phyloP scores from a whole-genome alignment of 2,113 vertebrate genomes.

The Rhegmatorhina hoffmannsi region DNA sequence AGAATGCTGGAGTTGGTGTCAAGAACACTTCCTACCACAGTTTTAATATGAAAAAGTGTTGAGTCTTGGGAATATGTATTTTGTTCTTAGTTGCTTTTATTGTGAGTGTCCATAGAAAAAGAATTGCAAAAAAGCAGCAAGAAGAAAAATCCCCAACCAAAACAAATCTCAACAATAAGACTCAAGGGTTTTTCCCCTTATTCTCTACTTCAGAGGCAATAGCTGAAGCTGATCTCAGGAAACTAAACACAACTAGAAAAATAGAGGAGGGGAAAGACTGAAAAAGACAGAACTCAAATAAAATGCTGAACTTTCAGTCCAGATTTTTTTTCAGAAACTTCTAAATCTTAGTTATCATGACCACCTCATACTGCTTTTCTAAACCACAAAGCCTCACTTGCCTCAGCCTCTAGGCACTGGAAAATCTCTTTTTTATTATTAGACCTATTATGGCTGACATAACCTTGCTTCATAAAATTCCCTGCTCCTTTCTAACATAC shows the following conservation, averaged over 20 bases:
- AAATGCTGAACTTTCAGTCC: background rate
- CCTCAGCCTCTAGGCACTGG: background rate
- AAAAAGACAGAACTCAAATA: background rate
- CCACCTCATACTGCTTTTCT: background rate
- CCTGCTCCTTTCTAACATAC: background rate
- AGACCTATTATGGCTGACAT: background rate
- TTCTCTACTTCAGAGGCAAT: background rate
- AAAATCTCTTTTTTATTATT: background rate
- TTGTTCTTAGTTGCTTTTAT: background rate
- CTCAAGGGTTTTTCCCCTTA: background rate
- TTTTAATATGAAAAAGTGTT: background rate
- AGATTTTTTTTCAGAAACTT: background rate
- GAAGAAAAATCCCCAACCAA: fast-evolving
- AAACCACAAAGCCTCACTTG: background rate
- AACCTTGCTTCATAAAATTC: background rate
- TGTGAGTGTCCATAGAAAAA: background rate
- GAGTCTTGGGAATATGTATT: background rate
- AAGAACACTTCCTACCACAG: background rate
- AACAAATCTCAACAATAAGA: background rate
- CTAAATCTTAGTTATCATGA: background rate
- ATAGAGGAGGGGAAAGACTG: fast-evolving
- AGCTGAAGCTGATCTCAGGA: background rate
- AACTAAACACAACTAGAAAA: background rate
- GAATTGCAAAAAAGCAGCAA: background rate
- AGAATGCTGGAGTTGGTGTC: background rate